These are phyloP conservation scores for Raphicerus campestris DNA, from an alignment of 2,113 vertebrate genomes.

Conservation along the genomic window DNA sequence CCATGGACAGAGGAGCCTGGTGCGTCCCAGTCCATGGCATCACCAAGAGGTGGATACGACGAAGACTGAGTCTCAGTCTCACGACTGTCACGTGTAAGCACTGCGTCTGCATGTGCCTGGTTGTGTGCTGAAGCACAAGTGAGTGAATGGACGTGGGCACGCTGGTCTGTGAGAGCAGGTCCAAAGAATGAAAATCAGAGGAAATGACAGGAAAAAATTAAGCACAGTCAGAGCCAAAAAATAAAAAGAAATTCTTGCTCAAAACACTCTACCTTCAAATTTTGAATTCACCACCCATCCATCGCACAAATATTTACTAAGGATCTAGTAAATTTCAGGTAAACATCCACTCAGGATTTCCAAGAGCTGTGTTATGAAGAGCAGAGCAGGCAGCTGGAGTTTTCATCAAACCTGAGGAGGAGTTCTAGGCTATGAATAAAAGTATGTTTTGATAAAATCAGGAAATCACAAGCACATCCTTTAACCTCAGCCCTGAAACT, in stretches of 20 bases:
- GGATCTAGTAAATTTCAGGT: neutral
- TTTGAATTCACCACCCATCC: neutral
- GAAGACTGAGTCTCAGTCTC: neutral
- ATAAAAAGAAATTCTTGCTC: neutral
- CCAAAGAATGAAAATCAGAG: neutral
- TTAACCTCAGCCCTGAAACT: neutral
- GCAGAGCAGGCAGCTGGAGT: rapidly evolving
- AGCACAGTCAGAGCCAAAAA: neutral
- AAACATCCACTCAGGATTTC: neutral
- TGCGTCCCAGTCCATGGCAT: rapidly evolving
- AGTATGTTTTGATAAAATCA: rapidly evolving
- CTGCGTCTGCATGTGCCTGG: rapidly evolving
- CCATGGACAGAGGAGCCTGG: neutral
- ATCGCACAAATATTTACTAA: neutral
- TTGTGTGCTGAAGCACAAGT: neutral
- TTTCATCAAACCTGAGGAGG: neutral
- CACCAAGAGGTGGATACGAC: neutral
- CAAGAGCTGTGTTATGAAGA: neutral
- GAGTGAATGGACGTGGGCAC: too few relatives aligned
- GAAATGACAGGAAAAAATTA: neutral
- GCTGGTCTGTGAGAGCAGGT: neutral
- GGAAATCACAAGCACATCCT: neutral
- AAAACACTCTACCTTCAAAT: neutral
- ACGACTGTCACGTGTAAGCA: neutral
- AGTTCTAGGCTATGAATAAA: rapidly evolving